Evolutionary conservation across 35 echinoderm and acorn worm species (phyloP), one percentile per base, ranked within the genome.

Genomic region (Ophioderma brevispina): DNA sequence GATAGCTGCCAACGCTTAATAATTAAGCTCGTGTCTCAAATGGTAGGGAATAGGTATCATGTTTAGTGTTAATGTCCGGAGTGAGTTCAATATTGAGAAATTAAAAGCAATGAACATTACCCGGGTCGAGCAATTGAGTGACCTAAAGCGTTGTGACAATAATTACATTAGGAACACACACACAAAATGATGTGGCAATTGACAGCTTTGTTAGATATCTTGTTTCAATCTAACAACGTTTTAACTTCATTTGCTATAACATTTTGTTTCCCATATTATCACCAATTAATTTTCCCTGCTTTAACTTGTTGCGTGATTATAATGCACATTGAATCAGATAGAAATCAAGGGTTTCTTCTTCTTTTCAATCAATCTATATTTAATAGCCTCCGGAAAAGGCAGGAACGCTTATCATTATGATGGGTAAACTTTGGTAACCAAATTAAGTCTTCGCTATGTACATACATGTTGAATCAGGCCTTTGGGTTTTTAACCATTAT

Each of bases 21-120:
- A 70, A 70, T 70, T 18, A 70, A 70, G 6, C 2, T 8, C 59
- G 59, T 30, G 59, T 70, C 59, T 70, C 28, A 25, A 25, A 70
- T 70, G 59, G 1, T 30, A 25, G 5, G n/a, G 59, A 30, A 70
- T 70, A 30, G 59, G 59, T 70, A 70, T 70, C 59, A 70, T 70
- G 59, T 70, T 70, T 70, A 70, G 59, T 70, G 59, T 70, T 70
- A 70, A 70, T 70, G 59, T 70, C 59, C 59, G 59, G 59, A 8
- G n/a, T 25, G 5, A 25, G 59, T 70, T 70, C 59, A 70, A 70
- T 70, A 70, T 70, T 70, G 59, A 70, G 59, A 70, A 70, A 70
- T 70, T 70, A 70, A 18, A 18, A 30, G 28, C 59, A 70, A 70
- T 70, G n/a, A 70, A 70, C 59, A 70, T 30, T 18, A 70, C 59